phyloP scores from a whole-genome alignment of 2,113 vertebrate species.

The Plectropomus leopardus region DNA sequence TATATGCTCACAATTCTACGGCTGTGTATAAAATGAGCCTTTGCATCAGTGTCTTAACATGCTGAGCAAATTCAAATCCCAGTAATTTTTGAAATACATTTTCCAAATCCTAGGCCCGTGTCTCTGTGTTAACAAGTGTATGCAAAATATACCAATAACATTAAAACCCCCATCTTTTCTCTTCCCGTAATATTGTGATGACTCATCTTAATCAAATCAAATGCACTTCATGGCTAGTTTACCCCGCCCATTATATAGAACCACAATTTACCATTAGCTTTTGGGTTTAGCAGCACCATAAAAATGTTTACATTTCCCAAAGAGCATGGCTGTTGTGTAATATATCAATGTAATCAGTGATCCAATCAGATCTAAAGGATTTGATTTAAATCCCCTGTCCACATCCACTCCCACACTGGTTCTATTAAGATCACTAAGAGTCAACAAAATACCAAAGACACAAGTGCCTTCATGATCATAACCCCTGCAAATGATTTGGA shows the following conservation, averaged over 20 bases:
- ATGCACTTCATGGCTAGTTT: background rate
- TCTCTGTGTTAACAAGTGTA: background rate
- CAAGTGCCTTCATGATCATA: background rate
- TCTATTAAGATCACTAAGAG: background rate
- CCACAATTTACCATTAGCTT: background rate
- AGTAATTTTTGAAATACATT: background rate
- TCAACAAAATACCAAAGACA: constrained; percentile 5
- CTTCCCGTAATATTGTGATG: background rate
- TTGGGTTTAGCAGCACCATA: background rate
- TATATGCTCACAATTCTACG: background rate
- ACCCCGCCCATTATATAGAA: background rate
- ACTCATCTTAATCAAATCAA: background rate
- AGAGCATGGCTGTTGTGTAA: background rate
- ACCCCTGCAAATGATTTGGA: background rate
- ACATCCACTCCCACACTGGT: background rate
- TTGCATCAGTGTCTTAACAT: background rate
- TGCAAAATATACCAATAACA: background rate
- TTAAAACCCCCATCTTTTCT: background rate
- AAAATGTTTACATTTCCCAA: background rate
- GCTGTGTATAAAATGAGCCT: background rate
- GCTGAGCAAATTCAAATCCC: background rate
- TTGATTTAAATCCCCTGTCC: background rate
- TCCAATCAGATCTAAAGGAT: background rate
- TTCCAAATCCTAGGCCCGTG: background rate
- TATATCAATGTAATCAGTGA: background rate